Conservation (phyloP, 1,140 invertebrate genomes). For the Bombus fervidus region DNA sequence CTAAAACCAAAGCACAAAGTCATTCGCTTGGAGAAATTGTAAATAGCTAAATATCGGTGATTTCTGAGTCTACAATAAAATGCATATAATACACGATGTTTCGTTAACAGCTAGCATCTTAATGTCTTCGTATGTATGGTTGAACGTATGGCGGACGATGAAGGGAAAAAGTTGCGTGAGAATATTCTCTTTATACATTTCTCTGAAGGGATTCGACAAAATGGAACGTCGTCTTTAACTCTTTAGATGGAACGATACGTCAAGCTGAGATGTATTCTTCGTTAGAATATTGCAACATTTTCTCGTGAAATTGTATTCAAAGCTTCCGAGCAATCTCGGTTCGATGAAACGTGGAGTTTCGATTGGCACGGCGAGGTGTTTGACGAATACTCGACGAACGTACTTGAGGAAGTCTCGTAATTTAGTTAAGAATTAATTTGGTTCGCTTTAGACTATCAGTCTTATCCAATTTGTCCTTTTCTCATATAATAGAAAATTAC, state of each 20-base stretch:
- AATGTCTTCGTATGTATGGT: background rate
- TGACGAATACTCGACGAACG: background rate
- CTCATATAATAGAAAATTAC: too few species aligned
- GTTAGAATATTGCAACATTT: background rate
- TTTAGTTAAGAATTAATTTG: background rate
- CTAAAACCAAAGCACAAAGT: background rate
- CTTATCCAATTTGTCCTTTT: too few species aligned
- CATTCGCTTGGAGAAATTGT: background rate
- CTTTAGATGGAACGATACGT: background rate
- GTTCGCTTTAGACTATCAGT: too few species aligned
- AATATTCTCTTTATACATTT: background rate
- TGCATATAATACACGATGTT: background rate
- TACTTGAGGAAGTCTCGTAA: background rate
- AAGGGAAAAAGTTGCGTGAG: background rate
- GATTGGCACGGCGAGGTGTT: background rate
- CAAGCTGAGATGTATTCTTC: background rate
- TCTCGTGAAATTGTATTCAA: background rate
- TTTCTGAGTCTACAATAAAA: too few species aligned
- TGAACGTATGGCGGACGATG: background rate
- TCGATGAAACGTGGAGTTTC: background rate
- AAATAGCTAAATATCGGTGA: background rate
- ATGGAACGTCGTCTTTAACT: background rate
- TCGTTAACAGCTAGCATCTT: background rate
- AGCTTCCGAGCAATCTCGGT: background rate
- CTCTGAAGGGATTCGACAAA: background rate